Evolutionary conservation across 2,797 vertebrate species (phyloP).

Genomic region (Melanotaenia pygmaea): DNA sequence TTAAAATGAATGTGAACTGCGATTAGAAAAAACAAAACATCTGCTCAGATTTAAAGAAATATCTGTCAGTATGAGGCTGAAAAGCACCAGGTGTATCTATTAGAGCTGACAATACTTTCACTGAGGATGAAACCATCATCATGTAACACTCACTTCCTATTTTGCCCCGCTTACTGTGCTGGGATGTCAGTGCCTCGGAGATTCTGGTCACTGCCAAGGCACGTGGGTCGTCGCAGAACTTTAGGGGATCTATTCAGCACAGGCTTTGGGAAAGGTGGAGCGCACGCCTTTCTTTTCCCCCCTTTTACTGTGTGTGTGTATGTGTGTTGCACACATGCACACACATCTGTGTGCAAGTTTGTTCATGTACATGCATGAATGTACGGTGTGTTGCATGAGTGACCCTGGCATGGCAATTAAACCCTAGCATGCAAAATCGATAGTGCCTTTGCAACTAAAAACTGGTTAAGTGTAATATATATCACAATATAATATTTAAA

Average conservation of each 20-base stretch:
- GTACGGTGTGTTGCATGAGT: slow-evolving; percentile 47
- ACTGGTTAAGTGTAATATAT: neutral
- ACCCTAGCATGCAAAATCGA: slow-evolving; percentile 51
- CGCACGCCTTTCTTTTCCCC: slow-evolving; percentile 76
- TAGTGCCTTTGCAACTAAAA: slow-evolving; percentile 12
- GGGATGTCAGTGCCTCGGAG: slow-evolving; percentile 92
- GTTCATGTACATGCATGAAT: slow-evolving; percentile 42
- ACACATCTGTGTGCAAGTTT: slow-evolving; percentile 31
- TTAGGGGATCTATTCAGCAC: slow-evolving; percentile 97
- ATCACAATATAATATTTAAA: slow-evolving; percentile 1
- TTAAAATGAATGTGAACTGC: neutral
- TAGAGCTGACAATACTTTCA: slow-evolving; percentile 21
- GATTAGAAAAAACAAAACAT: neutral
- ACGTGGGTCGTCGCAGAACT: slow-evolving; percentile 92
- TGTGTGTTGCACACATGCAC: slow-evolving; percentile 14
- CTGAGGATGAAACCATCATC: slow-evolving; percentile 43
- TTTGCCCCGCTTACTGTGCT: slow-evolving; percentile 83
- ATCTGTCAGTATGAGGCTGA: slow-evolving; percentile 3
- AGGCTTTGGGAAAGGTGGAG: slow-evolving; percentile 97
- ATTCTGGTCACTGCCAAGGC: slow-evolving; percentile 97
- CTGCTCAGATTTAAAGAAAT: neutral
- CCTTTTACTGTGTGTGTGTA: slow-evolving; percentile 53
- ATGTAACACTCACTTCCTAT: slow-evolving; percentile 82
- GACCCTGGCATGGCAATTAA: slow-evolving; percentile 56
- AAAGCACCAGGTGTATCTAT: neutral